Base-by-base conservation (phyloP, 2,797 vertebrate genomes). In the Naso thynnoides region DNA sequence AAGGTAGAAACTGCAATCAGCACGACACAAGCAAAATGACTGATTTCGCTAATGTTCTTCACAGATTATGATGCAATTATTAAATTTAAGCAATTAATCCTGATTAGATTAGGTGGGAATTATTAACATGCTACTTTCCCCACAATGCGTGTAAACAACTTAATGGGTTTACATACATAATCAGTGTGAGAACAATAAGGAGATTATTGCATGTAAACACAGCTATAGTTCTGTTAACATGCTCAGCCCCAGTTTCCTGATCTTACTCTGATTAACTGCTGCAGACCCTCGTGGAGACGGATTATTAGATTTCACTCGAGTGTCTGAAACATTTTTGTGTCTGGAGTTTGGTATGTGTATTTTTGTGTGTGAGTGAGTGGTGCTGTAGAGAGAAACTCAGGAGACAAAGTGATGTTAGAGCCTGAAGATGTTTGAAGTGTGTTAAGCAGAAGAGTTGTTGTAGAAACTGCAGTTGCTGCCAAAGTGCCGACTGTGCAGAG, bases 201-300 rank as follows among this genome's bases (percentile, higher is more conserved):
- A 72, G 82, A 90, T 91, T 81, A 86, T 75, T 78, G 77, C 70
- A 73, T 73, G 81, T 83, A 87, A 89, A 83, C 85, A 83, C 73
- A 77, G 58, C 75, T 45, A 78, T 55, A 72, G 73, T 13, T 19
- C 70, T 83, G 85, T 89, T 87, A 77, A 90, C 73, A 77, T 18
- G 64, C 76, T 84, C 73, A 53, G 86, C 74, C 63, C 55, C 63
- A 5, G 67, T 74, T 36, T 83, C 76, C 68, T 67, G 85, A 81
- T 82, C 59, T 45, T 8, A 26, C 71, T 74, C 70, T 82, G 87
- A 92, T 90, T 86, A 86, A 82, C 79, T 78, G 73, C 78, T 57
- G 78, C 59, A 56, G 76, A 81, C 74, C 52, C 72, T 74, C 16
- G 14, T 29, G 67, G 74, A 83, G 73, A 78, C 38, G 64, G 60